Evolutionary conservation across 2,888 invertebrate species (phyloP), one percentile per base, ranked within the genome.

Genomic region (Pyrrhia umbra): DNA sequence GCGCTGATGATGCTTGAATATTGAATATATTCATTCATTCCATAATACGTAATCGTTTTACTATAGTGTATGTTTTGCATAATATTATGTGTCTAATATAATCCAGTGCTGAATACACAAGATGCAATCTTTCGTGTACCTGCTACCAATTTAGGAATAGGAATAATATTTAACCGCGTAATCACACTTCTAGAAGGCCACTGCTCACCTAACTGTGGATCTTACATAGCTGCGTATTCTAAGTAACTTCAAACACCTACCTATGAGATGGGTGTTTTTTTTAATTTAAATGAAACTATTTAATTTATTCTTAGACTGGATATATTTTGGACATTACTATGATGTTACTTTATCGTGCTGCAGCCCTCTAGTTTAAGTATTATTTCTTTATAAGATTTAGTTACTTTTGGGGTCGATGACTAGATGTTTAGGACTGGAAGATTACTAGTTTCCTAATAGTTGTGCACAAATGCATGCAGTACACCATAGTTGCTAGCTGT

Each of bases 1-100:
- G 45, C 37, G 45, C 45, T 27, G 30, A 39, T 16, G 51, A 58
- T 43, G 43, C 27, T 58, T 73, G 57, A 56, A 58, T 76, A 72
- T 52, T 55, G 27, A 8, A 25, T 25, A 52, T 66, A 66, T 78
- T 59, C 49, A 55, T 51, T 59, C 65, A 77, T 79, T 77, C 79
- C 77, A 66, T 65, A 60, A 27, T 52, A 57, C 27, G 39, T 75
- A 51, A 59, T 49, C 5, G 45, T 43, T 40, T 56, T 37, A 49
- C 18, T 49, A 23, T 52, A 58, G 23, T 27, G 6, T 46, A 40
- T 27, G 0, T 54, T 58, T 66, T 66, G 61, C 66, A 50, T 47
- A 30, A 40, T 56, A 46, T 20, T 57, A 18, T 40, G 25, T 70
- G 58, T 63, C 27, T 58, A 10, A 57, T 50, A 21, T 58, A 63